These are phyloP conservation scores for Prunella strophiata DNA, from an alignment of 2,797 vertebrate species.

Conservation along the genomic window DNA sequence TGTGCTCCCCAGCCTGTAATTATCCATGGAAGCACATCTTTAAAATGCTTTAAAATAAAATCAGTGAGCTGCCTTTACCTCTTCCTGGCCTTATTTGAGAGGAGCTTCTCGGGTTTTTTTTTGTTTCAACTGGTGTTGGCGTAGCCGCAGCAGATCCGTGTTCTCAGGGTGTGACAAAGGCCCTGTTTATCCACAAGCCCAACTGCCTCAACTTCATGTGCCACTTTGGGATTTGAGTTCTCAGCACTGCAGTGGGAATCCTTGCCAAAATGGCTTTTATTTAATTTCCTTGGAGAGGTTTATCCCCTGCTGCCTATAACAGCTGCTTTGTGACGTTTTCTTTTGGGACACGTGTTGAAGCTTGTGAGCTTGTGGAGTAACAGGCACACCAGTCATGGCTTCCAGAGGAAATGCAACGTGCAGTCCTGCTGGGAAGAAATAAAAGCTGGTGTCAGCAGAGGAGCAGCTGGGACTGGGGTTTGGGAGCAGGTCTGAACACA, in stretches of 20 bases:
- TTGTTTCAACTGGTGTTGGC: neutral
- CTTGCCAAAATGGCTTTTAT: neutral
- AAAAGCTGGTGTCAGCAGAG: neutral
- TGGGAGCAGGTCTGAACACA: neutral
- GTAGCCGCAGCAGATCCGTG: neutral
- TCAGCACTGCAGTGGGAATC: neutral
- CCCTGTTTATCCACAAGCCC: neutral
- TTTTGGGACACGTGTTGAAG: neutral
- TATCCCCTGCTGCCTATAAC: neutral
- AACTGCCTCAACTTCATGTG: neutral
- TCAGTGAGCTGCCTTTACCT: neutral
- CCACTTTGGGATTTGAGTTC: neutral
- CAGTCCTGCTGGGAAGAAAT: neutral
- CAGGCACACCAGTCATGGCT: neutral
- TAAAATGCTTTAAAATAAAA: neutral
- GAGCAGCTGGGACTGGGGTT: neutral
- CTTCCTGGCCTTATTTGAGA: neutral
- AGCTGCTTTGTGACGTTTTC: neutral
- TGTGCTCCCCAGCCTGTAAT: neutral
- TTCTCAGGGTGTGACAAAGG: neutral
- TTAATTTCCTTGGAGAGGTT: neutral
- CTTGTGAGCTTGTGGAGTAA: neutral
- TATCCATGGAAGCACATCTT: neutral
- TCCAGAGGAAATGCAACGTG: neutral
- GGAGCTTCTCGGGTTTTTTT: neutral